Conservation (phyloP, 2,113 vertebrate species). For the Probosciger aterrimus region DNA sequence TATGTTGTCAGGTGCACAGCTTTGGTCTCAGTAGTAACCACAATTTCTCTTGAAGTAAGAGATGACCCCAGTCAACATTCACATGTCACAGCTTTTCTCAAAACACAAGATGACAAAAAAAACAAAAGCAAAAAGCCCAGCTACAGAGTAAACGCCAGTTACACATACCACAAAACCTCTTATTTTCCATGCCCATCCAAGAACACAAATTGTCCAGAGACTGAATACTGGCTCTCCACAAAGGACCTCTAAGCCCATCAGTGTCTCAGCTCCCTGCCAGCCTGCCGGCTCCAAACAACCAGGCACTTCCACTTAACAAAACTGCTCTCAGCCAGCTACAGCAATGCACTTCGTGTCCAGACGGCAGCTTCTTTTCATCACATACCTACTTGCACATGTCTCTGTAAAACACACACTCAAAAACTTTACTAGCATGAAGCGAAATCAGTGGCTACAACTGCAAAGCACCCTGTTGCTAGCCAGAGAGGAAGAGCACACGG, state of each 20-base stretch:
- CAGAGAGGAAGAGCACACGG: not conserved
- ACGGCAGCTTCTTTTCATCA: not conserved
- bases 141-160: not conserved
- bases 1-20: not conserved
- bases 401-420: not conserved
- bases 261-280: not conserved
- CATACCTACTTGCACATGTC: not conserved
- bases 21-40: not conserved
- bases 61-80: not conserved
- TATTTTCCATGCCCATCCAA: not conserved
- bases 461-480: not conserved
- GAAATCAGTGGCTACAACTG: not conserved
- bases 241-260: not conserved
- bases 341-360: not conserved
- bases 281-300: not conserved
- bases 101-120: not conserved
- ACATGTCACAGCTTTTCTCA: not conserved
- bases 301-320: not conserved
- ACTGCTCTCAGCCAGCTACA: not conserved
- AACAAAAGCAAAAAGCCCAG: not conserved
- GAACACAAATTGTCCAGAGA: not conserved
- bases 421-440: not conserved
- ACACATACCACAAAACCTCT: not conserved
- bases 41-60: slow-evolving; percentile 6
- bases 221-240: not conserved